These are phyloP conservation scores for Elaphurus davidianus DNA, from an alignment of 2,113 vertebrate species.

Conservation along the genomic window DNA sequence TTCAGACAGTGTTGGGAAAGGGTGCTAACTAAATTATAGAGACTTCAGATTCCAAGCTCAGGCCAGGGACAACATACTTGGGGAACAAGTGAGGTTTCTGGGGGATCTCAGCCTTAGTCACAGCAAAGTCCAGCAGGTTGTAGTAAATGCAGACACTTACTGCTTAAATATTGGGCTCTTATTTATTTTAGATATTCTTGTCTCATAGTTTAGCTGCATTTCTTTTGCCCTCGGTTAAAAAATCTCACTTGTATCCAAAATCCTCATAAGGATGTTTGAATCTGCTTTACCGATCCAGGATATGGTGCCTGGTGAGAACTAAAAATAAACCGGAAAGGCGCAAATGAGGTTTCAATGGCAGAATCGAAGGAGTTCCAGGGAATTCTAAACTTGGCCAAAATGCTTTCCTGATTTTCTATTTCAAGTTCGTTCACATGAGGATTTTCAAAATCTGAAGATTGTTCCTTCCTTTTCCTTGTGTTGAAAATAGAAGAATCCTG, in stretches of 20 bases:
- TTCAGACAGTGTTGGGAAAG: background rate
- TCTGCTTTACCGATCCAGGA: conserved; percentile 42
- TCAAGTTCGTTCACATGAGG: conserved; percentile 44
- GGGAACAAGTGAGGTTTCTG: background rate
- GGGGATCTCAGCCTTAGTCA: background rate
- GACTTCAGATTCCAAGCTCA: background rate
- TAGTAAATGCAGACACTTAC: background rate
- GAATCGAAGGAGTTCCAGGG: conserved; percentile 48
- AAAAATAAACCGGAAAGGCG: conserved; percentile 63
- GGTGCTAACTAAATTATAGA: background rate
- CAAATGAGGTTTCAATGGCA: conserved; percentile 19
- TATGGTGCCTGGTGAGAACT: conserved; percentile 48
- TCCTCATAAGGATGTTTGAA: conserved; percentile 30
- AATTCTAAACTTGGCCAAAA: conserved; percentile 63
- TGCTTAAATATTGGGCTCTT: background rate
- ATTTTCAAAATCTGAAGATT: conserved; percentile 50
- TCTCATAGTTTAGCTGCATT: conserved; percentile 5
- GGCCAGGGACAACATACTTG: background rate
- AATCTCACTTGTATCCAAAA: conserved; percentile 18
- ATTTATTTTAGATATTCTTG: background rate
- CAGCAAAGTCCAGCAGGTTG: background rate
- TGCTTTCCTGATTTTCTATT: conserved; percentile 68
- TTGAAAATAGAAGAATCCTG: conserved; percentile 24
- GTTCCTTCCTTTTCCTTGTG: conserved; percentile 40
- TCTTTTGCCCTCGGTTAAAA: conserved; percentile 25